Evolutionary conservation across 1,140 invertebrate genomes (phyloP), one percentile per base, ranked within the genome.

Genomic region (Himalopsyche phryganea): DNA sequence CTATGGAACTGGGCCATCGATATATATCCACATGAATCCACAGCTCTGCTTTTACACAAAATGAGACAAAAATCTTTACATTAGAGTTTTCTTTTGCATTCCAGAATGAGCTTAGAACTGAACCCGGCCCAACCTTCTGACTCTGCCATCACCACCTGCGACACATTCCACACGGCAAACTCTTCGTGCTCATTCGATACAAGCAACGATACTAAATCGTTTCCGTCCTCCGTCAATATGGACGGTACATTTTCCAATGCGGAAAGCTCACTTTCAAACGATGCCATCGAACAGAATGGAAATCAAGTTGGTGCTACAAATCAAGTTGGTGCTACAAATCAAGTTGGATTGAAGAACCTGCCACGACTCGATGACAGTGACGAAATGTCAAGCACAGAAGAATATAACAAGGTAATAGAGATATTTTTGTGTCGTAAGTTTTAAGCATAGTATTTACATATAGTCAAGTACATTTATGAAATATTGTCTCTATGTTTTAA

Each of bases 131-230:
- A 51, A 23, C 32, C 20, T 1, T 60, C 60, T 33, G 52, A 55
- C 33, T 75, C 74, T 6, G 78, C 80, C 0, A 63, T 81, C 18
- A 81, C 81, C 33, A 81, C 82, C 1, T 80, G 79, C 23, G 86
- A 88, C 62, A 88, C 86, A 0, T 90, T 87, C 67, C 87, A 89
- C 69, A 89, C 87, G n/a, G 87, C 87, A 0, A 71, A 78, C 13
- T 82, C 81, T 11, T 74, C 73, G 52, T 76, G 77, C 61, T 78
- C 75, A 17, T 59, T 61, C 33, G 48, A 51, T 13, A 57, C 66
- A 9, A 60, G 50, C n/a, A 32, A 55, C 13, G 56, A 61, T 28
- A 57, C 58, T 1, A 52, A 55, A 65, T 57, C 68, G 71, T 65
- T 73, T 69, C 53, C 65, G n/a, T 52, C 56, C 14, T 50, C 63